Evolutionary conservation across 2,113 vertebrate genomes (phyloP).

Genomic region (Cepphus grylle): DNA sequence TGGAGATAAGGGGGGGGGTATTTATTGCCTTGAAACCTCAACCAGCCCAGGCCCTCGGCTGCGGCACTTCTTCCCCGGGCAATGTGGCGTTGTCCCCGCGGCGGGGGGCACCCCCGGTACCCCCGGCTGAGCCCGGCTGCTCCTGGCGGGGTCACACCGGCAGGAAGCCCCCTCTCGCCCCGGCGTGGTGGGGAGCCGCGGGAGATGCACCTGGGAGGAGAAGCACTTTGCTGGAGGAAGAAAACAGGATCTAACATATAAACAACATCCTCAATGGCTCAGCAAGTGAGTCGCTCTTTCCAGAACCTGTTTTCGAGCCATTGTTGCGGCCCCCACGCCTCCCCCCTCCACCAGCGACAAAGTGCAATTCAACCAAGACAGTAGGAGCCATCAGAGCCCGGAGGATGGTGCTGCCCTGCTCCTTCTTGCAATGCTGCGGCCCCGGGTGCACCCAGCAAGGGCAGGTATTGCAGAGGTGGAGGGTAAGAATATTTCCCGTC

Average conservation of each 20-base stretch:
- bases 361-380: constrained; percentile 7
- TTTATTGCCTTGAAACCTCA: rapidly evolving
- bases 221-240: constrained; percentile 70
- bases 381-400: not conserved
- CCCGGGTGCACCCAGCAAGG: not conserved
- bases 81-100: rapidly evolving
- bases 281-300: constrained; percentile 62
- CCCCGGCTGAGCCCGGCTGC: not conserved
- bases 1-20: rapidly evolving
- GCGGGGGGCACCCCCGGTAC: not conserved
- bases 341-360: not conserved
- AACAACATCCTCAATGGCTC: constrained; percentile 78
- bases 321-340: not conserved
- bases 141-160: rapidly evolving
- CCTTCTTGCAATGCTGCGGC: not conserved
- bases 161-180: constrained; percentile 61
- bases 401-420: not conserved
- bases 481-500: not conserved
- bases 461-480: not conserved
- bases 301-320: constrained; percentile 39
- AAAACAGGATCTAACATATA: constrained; percentile 81
- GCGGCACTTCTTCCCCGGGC: not conserved
- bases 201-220: constrained; percentile 76
- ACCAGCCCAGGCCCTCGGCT: not conserved
- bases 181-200: not conserved